phyloP scores from a whole-genome alignment of 2,888 invertebrate species.

The Drosophila engyochracea region DNA sequence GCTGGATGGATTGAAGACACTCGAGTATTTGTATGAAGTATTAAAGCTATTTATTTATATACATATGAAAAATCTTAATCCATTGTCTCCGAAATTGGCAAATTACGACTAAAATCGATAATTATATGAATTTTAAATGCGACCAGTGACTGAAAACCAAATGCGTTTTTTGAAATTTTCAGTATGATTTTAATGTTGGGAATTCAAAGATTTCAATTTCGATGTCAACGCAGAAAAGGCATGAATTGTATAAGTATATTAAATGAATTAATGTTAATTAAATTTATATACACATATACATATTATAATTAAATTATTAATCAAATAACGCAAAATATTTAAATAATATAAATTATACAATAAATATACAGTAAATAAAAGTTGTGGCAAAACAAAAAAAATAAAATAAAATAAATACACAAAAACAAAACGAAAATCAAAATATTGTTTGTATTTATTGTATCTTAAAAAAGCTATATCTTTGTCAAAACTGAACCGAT shows the following conservation, averaged over 20 bases:
- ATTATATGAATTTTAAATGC: background rate
- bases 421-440: conserved; percentile 3
- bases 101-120: background rate
- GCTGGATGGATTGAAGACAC: conserved; percentile 26
- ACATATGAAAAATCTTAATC: conserved; percentile 19
- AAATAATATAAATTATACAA: conserved; percentile 52
- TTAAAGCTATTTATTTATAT: conserved; percentile 52
- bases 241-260: conserved; percentile 54
- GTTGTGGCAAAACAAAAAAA: conserved; percentile 42
- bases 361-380: conserved; percentile 55
- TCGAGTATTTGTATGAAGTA: conserved; percentile 51
- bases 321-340: conserved; percentile 45
- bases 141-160: conserved; percentile 28
- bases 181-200: conserved; percentile 3
- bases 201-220: conserved; percentile 22
- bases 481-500: background rate
- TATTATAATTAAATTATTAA: conserved; percentile 50
- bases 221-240: conserved; percentile 32
- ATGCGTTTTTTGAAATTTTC: conserved; percentile 18
- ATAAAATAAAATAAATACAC: background rate
- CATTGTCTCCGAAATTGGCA: conserved; percentile 25
- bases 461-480: too few species aligned
- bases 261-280: conserved; percentile 75
- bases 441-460: background rate
- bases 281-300: conserved; percentile 76